These are phyloP conservation scores for Macquaria australasica DNA, from an alignment of 2,113 vertebrate species.

Conservation along the genomic window DNA sequence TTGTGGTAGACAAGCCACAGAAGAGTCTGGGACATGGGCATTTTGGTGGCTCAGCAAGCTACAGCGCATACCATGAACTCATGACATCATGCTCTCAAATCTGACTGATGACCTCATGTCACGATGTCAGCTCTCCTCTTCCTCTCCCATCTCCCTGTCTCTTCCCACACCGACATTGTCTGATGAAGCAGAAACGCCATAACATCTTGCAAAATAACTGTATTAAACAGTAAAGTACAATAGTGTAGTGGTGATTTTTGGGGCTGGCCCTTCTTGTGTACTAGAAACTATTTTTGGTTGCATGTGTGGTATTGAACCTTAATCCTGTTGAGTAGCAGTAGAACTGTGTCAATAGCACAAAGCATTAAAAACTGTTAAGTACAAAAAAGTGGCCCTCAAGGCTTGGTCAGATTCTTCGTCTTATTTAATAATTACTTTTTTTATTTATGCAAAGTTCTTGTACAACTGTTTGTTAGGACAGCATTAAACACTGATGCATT, in stretches of 20 bases:
- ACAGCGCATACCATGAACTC: conserved; percentile 3
- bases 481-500: neutral
- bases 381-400: no score
- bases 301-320: neutral
- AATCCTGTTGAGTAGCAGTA: neutral
- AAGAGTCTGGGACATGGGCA: conserved; percentile 7
- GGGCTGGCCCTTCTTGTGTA: neutral
- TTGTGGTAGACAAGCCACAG: conserved; percentile 16
- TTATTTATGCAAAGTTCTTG: neutral
- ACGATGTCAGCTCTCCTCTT: conserved; percentile 13
- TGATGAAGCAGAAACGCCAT: neutral
- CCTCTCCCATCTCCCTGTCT: conserved; percentile 9
- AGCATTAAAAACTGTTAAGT: neutral
- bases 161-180: neutral
- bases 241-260: neutral
- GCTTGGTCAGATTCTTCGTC: neutral
- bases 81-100: conserved; percentile 40
- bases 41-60: conserved; percentile 33
- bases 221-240: neutral
- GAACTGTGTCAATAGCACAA: neutral
- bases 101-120: conserved; percentile 46
- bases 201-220: neutral
- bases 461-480: neutral
- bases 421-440: neutral
- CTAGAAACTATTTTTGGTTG: neutral